Evolutionary conservation across 2,113 vertebrate genomes (phyloP).

Genomic region (Peromyscus polionotus): DNA sequence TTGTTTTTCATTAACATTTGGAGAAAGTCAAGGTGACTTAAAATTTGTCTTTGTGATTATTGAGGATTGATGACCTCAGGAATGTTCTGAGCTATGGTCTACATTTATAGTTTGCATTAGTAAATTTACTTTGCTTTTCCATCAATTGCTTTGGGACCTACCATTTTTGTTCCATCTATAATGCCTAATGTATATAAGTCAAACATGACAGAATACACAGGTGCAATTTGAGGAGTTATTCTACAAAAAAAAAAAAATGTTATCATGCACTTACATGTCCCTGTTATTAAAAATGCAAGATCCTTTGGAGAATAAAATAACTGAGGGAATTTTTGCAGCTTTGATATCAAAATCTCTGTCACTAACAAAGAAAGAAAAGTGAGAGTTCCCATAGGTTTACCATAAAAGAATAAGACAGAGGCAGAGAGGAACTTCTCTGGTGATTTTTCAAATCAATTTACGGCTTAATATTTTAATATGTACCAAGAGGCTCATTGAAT

Average conservation of each 20-base stretch:
- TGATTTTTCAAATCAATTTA: neutral
- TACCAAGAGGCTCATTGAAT: neutral
- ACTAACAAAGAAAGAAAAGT: neutral
- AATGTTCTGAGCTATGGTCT: neutral
- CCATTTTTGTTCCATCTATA: neutral
- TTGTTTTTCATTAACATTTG: neutral
- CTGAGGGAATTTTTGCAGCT: neutral
- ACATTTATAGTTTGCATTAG: neutral
- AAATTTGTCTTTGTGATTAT: neutral
- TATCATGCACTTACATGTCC: neutral
- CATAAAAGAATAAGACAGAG: neutral
- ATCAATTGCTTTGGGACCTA: neutral
- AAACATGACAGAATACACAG: slow-evolving; percentile 24
- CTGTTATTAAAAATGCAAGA: neutral
- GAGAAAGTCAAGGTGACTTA: neutral
- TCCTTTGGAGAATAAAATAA: slow-evolving; percentile 2
- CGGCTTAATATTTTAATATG: slow-evolving; percentile 1
- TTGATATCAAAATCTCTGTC: neutral
- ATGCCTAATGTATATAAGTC: neutral
- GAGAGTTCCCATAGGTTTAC: neutral
- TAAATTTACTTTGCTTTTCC: neutral
- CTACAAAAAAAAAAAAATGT: neutral
- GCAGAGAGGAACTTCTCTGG: neutral
- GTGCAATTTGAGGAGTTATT: neutral
- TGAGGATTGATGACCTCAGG: neutral